These are phyloP conservation scores for Melanotaenia maccullochi DNA, from an alignment of 2,797 vertebrate genomes.

Conservation along the genomic window DNA sequence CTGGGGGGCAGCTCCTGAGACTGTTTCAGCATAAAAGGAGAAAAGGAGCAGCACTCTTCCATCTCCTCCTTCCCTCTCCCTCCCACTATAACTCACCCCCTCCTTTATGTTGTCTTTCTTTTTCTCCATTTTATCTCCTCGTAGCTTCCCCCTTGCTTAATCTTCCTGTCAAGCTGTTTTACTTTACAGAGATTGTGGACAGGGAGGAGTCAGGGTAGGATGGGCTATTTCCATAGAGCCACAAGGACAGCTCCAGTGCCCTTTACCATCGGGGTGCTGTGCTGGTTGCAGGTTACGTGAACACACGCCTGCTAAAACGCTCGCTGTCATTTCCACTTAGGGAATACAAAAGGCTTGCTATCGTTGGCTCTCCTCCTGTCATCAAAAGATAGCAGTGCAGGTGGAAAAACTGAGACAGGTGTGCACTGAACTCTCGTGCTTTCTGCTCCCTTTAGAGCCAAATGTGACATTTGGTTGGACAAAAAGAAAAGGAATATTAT, in stretches of 20 bases:
- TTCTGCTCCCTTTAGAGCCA: conserved; percentile 50
- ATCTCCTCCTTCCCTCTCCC: conserved; percentile 51
- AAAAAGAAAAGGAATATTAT: conserved; percentile 56
- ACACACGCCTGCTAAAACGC: conserved; percentile 42
- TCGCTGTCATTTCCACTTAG: conserved; percentile 42
- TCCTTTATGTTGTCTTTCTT: conserved; percentile 49
- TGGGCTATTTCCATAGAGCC: conserved; percentile 28
- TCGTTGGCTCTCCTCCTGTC: conserved; percentile 45
- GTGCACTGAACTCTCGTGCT: conserved; percentile 62
- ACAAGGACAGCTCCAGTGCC: conserved; percentile 37
- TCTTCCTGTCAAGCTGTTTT: conserved; percentile 59
- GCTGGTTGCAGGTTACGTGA: conserved; percentile 38
- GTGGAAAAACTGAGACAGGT: conserved; percentile 66
- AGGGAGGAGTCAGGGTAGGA: conserved; percentile 2
- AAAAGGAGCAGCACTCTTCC: conserved; percentile 57
- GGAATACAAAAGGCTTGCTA: conserved; percentile 45
- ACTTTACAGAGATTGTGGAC: conserved; percentile 28
- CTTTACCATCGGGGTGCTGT: conserved; percentile 27
- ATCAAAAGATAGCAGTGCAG: conserved; percentile 56
- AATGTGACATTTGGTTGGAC: conserved; percentile 67
- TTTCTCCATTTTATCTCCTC: not conserved
- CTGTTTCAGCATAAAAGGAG: conserved; percentile 59
- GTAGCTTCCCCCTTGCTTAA: conserved; percentile 34
- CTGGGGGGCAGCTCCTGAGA: conserved; percentile 73
- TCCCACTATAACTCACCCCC: conserved; percentile 51